Evolutionary conservation across 2,113 vertebrate genomes (phyloP).

Genomic region (Eulacestoma nigropectus): DNA sequence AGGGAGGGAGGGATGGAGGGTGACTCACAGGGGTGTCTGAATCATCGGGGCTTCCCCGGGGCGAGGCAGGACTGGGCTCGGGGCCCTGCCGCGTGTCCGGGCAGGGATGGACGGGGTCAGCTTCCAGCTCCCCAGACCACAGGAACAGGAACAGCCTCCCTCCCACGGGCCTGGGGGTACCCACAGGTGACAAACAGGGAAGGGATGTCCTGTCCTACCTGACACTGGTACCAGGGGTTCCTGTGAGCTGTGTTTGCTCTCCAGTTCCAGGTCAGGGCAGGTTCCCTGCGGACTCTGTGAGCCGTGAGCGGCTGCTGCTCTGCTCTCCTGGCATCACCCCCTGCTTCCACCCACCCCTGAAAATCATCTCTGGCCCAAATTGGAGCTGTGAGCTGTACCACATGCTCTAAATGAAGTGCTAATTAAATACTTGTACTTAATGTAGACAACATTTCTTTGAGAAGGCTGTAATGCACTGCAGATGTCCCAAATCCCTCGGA

Average conservation of each 20-base stretch:
- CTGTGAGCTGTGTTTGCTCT: not conserved
- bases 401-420: slow-evolving; percentile 54
- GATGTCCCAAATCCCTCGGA: not conserved
- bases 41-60: slow-evolving; percentile 14
- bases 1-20: not conserved
- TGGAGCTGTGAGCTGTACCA: slow-evolving; percentile 45
- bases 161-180: rapidly evolving
- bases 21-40: slow-evolving; percentile 25
- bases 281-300: not conserved
- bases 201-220: rapidly evolving
- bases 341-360: slow-evolving; percentile 29
- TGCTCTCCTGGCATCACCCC: not conserved
- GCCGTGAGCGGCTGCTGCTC: not conserved
- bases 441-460: slow-evolving; percentile 5
- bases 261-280: not conserved
- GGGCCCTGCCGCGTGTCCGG: not conserved
- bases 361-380: not conserved
- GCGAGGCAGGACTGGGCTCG: not conserved
- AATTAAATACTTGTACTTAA: slow-evolving; percentile 59
- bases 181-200: not conserved
- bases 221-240: rapidly evolving
- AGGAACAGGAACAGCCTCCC: not conserved
- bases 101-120: not conserved
- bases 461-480: not conserved
- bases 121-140: not conserved